Conservation (phyloP, 1,140 invertebrate genomes). For the Aphelinus atriplicis region DNA sequence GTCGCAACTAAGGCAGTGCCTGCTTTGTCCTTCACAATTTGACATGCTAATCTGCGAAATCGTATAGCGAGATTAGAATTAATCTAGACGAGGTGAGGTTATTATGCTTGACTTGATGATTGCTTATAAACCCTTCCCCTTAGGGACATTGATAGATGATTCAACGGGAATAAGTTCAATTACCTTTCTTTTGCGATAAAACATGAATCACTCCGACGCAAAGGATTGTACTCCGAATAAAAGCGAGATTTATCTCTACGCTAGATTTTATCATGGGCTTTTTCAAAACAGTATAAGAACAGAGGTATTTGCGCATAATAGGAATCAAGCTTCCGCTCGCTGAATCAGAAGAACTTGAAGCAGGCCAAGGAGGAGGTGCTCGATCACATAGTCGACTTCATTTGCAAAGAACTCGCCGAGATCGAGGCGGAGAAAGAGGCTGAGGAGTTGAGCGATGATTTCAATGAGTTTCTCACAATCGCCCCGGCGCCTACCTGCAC, state of each 20-base stretch:
- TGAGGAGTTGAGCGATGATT: conserved; percentile 46
- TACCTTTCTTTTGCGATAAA: no score
- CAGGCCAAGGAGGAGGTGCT: conserved; percentile 52
- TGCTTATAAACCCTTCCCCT: neutral
- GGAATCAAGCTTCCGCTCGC: neutral
- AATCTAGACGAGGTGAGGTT: neutral
- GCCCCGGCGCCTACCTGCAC: conserved; percentile 48
- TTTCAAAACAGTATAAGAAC: no score
- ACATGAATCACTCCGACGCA: no score
- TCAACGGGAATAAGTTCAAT: no score
- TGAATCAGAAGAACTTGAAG: conserved; percentile 38
- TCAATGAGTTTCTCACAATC: conserved; percentile 53
- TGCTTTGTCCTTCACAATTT: conserved; percentile 19
- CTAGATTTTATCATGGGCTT: no score
- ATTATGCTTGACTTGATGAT: neutral
- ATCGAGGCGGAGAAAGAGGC: conserved; percentile 38
- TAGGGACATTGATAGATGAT: no score
- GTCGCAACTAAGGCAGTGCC: no score
- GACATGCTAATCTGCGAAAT: conserved; percentile 42
- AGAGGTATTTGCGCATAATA: neutral
- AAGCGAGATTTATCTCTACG: no score
- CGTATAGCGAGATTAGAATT: conserved; percentile 3
- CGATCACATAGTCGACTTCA: conserved; percentile 53
- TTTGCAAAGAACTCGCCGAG: conserved; percentile 50
- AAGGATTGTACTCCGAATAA: no score